A percentile compares a stretch with the other conserved stretches of the same genome.
Evolutionary conservation across 2,797 vertebrate genomes (phyloP).

Genomic region (Sebastes cheni): DNA sequence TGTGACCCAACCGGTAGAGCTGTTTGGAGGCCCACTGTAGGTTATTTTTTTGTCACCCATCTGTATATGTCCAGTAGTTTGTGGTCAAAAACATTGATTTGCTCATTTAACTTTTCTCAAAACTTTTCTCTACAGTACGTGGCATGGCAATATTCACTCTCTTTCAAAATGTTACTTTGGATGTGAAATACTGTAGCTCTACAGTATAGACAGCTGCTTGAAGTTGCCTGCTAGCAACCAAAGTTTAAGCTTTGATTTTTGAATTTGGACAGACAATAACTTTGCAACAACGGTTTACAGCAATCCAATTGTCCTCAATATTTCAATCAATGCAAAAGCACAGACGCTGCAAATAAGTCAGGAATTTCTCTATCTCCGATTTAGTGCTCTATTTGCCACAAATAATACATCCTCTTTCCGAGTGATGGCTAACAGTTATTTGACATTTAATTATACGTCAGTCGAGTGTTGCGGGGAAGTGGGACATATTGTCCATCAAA

Average conservation of each 20-base stretch:
- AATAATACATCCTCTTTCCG: slow-evolving; percentile 40
- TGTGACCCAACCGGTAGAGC: neutral
- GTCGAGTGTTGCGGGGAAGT: slow-evolving; percentile 42
- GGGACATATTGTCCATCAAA: slow-evolving; percentile 70
- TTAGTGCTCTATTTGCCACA: slow-evolving; percentile 58
- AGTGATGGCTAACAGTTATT: slow-evolving; percentile 50
- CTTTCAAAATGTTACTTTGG: slow-evolving; percentile 1
- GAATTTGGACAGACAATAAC: slow-evolving; percentile 11
- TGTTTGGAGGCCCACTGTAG: neutral
- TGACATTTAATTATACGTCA: slow-evolving; percentile 71
- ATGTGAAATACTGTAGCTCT: neutral
- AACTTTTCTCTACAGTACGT: neutral
- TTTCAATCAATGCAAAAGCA: slow-evolving; percentile 45
- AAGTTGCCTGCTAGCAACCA: slow-evolving; percentile 1
- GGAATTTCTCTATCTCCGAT: neutral
- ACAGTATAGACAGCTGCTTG: neutral
- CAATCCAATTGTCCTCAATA: slow-evolving; percentile 35
- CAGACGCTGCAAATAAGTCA: slow-evolving; percentile 20
- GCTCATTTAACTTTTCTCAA: neutral
- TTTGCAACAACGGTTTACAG: slow-evolving; percentile 15
- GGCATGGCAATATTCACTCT: neutral
- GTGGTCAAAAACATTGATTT: neutral
- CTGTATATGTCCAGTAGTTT: neutral
- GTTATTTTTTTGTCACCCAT: neutral
- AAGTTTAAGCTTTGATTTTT: slow-evolving; percentile 25